phyloP scores from a whole-genome alignment of 2,888 invertebrate genomes.

The Ennomos fuscantarius region DNA sequence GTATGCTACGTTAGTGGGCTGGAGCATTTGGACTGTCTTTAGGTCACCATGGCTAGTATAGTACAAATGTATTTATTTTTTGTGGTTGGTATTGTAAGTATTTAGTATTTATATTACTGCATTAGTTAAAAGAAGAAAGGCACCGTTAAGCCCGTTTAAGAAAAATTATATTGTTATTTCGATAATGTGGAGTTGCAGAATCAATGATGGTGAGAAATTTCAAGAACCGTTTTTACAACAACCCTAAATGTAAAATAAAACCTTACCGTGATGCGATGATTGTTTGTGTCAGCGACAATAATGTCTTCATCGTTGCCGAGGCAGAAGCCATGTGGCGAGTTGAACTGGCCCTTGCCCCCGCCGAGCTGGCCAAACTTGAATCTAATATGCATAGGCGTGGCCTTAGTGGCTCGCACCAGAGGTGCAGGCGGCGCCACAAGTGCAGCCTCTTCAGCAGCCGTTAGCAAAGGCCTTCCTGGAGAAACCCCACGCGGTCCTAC shows the following conservation, averaged over 20 bases:
- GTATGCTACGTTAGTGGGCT: too few species aligned
- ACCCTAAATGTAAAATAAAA: background rate
- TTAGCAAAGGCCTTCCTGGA: conserved; percentile 73
- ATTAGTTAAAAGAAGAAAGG: too few species aligned
- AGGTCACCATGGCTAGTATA: too few species aligned
- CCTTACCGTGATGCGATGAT: conserved; percentile 95
- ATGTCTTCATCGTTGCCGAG: conserved; percentile 97
- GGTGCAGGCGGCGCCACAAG: conserved; percentile 80
- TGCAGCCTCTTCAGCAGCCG: conserved; percentile 76
- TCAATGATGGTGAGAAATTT: background rate
- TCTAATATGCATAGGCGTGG: conserved; percentile 94
- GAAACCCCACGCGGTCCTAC: conserved; percentile 83
- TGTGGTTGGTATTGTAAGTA: too few species aligned
- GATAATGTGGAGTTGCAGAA: background rate
- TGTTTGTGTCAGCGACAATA: conserved; percentile 98
- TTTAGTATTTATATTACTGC: too few species aligned
- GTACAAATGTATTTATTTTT: too few species aligned
- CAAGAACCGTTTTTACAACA: background rate
- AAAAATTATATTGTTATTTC: background rate
- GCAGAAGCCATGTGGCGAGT: conserved; percentile 98
- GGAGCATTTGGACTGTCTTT: too few species aligned
- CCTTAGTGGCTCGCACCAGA: conserved; percentile 88
- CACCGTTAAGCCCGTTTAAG: too few species aligned
- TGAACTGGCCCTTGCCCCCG: conserved; percentile 96
- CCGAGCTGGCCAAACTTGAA: conserved; percentile 98